A percentile compares a stretch with the other conserved stretches of the same genome.
Conservation (phyloP, 2,797 vertebrate species). For the Euthynnus affinis region DNA sequence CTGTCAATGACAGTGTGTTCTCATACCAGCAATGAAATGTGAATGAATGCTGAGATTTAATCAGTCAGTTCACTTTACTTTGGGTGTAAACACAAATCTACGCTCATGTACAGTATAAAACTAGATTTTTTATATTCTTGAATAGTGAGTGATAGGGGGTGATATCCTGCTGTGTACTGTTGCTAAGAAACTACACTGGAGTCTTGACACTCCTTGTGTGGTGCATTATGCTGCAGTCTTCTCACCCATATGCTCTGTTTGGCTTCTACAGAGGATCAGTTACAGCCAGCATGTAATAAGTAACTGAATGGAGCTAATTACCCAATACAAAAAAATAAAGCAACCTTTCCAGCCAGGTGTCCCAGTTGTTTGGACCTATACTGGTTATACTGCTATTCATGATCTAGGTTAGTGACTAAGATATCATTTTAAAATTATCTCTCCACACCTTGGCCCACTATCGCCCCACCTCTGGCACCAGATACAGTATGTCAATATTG, state of each 20-base stretch:
- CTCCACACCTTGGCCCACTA: not conserved
- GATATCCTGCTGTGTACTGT: slow-evolving; percentile 68
- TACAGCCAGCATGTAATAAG: not conserved
- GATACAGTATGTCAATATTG: not conserved
- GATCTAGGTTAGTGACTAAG: not conserved
- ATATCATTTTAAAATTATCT: not conserved
- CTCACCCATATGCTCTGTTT: slow-evolving; percentile 49
- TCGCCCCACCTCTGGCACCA: not conserved
- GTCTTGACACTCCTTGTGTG: slow-evolving; percentile 51
- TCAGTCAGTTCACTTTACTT: not conserved
- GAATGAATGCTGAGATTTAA: not conserved
- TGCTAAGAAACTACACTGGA: slow-evolving; percentile 74
- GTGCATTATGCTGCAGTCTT: slow-evolving; percentile 63
- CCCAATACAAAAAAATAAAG: not conserved
- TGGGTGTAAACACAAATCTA: not conserved
- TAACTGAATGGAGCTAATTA: not conserved
- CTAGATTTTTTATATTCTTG: slow-evolving; percentile 14
- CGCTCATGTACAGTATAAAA: not conserved
- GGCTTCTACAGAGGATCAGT: slow-evolving; percentile 31
- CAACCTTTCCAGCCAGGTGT: not conserved
- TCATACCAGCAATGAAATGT: not conserved
- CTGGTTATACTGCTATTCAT: not conserved
- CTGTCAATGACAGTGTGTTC: not conserved
- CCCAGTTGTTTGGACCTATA: not conserved
- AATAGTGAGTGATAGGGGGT: slow-evolving; percentile 18